A percentile compares a stretch with the other conserved stretches of the same genome.
phyloP scores from a whole-genome alignment of 2,888 invertebrate species.

The Iselma pallidipennis region DNA sequence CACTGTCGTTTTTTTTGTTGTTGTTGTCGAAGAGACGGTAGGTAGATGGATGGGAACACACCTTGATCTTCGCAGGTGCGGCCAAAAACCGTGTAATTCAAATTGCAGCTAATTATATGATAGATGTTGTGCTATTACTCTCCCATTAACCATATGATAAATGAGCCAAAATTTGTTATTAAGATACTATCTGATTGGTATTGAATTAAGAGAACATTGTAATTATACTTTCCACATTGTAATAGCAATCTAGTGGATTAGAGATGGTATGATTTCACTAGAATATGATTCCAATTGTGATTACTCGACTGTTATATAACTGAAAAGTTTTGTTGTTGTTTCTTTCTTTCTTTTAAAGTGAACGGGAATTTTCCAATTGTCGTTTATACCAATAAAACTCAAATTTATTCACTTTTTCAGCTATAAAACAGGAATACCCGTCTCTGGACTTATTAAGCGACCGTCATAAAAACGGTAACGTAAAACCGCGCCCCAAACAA shows the following conservation, averaged over 20 bases:
- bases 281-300: neutral
- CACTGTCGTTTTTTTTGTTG: slow-evolving; percentile 17
- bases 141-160: slow-evolving; percentile 42
- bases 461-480: slow-evolving; percentile 14
- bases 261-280: neutral
- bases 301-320: neutral
- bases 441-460: slow-evolving; percentile 12
- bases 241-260: slow-evolving; percentile 20
- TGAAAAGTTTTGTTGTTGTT: neutral
- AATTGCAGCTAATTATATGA: slow-evolving; percentile 48
- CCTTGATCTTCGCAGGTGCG: slow-evolving; percentile 47
- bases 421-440: slow-evolving; percentile 15
- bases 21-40: slow-evolving; percentile 23
- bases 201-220: slow-evolving; percentile 23
- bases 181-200: slow-evolving; percentile 27
- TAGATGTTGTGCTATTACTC: slow-evolving; percentile 43
- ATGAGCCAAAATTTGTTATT: slow-evolving; percentile 34
- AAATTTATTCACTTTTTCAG: slow-evolving; percentile 7
- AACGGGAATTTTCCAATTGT: slow-evolving; percentile 10
- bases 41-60: slow-evolving; percentile 39
- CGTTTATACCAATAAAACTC: slow-evolving; percentile 18
- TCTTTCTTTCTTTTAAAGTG: neutral
- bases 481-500: slow-evolving; percentile 5
- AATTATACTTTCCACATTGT: slow-evolving; percentile 23
- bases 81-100: slow-evolving; percentile 49